These are phyloP conservation scores for Leptinotarsa peninsularis DNA, from an alignment of 2,888 invertebrate species.

Conservation along the genomic window DNA sequence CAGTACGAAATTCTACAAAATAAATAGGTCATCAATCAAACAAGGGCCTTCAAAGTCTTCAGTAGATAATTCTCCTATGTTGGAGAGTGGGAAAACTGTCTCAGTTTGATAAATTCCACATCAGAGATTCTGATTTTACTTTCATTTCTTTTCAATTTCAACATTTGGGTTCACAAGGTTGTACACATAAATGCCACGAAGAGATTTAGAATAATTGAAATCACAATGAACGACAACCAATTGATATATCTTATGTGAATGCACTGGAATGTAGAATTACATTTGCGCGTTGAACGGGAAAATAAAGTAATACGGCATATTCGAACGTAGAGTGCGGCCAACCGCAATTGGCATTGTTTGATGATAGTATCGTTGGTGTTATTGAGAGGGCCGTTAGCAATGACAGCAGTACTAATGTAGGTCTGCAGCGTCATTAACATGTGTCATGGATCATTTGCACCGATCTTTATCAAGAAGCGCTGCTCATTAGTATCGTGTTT, in stretches of 20 bases:
- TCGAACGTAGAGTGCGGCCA: conserved; percentile 58
- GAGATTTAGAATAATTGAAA: too few species aligned
- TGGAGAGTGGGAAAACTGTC: too few species aligned
- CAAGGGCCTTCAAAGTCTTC: too few species aligned
- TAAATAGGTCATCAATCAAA: too few species aligned
- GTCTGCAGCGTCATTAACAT: conserved; percentile 57
- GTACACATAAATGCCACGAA: too few species aligned
- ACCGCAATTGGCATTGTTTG: conserved; percentile 64
- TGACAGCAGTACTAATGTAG: conserved; percentile 56
- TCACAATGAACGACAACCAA: too few species aligned
- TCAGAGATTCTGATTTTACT: too few species aligned
- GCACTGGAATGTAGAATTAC: conserved; percentile 22
- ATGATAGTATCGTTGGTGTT: conserved; percentile 61
- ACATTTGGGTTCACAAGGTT: too few species aligned
- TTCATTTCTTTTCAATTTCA: too few species aligned
- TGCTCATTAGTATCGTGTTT: conserved; percentile 55
- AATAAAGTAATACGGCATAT: conserved; percentile 60
- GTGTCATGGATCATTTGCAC: conserved; percentile 58
- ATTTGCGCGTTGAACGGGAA: conserved; percentile 52
- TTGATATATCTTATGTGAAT: neutral
- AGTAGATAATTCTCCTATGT: too few species aligned
- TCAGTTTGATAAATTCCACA: too few species aligned
- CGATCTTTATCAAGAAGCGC: conserved; percentile 52
- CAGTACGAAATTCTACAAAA: too few species aligned
- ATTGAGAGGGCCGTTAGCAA: conserved; percentile 62